Evolutionary conservation across 2,888 invertebrate species (phyloP).

Genomic region (Ligdia adustata): DNA sequence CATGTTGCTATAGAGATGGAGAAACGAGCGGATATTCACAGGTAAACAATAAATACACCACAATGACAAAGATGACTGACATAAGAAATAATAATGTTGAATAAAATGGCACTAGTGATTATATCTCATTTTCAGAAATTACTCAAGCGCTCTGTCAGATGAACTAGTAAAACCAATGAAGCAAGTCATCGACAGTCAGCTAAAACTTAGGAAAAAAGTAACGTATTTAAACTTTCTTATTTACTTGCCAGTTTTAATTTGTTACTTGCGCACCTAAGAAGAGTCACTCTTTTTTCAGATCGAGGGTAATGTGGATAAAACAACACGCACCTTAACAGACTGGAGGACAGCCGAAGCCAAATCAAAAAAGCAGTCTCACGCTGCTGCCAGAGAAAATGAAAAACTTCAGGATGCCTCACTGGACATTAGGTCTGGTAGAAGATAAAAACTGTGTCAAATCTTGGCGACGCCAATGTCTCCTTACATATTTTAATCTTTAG

Average conservation of each 20-base stretch:
- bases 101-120: too few relatives aligned
- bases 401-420: constrained; percentile 91
- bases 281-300: constrained; percentile 70
- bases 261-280: neutral
- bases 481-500: constrained; percentile 9
- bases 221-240: neutral
- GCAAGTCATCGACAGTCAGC: constrained; percentile 87
- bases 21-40: constrained; percentile 94
- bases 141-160: constrained; percentile 91
- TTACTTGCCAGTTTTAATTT: neutral
- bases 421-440: constrained; percentile 70
- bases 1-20: constrained; percentile 96
- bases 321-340: constrained; percentile 91
- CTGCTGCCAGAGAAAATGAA: constrained; percentile 95
- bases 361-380: constrained; percentile 94
- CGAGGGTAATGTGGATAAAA: constrained; percentile 93
- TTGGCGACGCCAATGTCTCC: constrained; percentile 30
- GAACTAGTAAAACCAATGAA: constrained; percentile 96
- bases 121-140: constrained; percentile 85
- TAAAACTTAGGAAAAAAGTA: constrained; percentile 88
- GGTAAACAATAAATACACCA: too few relatives aligned
- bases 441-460: constrained; percentile 9
- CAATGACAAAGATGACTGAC: too few relatives aligned
- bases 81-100: too few relatives aligned
- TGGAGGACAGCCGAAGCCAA: constrained; percentile 94